Conservation (phyloP, 2,797 vertebrate genomes). For the Pteropus rufus region DNA sequence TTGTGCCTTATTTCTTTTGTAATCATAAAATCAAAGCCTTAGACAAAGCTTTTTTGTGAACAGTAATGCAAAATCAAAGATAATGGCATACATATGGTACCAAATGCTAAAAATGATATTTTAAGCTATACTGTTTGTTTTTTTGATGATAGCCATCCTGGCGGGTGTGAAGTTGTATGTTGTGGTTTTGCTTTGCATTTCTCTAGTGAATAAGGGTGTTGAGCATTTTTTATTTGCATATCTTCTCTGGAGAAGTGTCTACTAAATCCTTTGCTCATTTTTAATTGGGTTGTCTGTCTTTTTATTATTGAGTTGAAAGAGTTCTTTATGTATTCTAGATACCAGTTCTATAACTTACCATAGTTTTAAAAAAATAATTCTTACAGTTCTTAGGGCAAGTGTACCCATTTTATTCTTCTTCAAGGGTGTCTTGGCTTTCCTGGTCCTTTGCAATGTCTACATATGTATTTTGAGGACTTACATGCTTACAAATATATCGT, state of each 20-base stretch:
- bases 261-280: neutral
- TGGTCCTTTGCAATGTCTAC: neutral
- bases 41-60: no score
- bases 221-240: neutral
- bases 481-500: neutral
- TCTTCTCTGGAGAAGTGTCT: neutral
- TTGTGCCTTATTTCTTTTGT: no score
- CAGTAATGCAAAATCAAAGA: no score
- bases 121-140: no score
- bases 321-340: slow-evolving; percentile 8
- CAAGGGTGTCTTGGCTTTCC: neutral
- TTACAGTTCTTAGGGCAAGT: neutral
- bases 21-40: no score
- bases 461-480: neutral
- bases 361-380: slow-evolving; percentile 22
- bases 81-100: no score
- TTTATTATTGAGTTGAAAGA: neutral
- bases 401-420: neutral
- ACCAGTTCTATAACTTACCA: neutral
- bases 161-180: neutral
- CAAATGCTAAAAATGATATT: no score
- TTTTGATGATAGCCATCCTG: neutral
- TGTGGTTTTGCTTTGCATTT: slow-evolving; percentile 5
- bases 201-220: neutral
- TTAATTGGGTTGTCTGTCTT: neutral